phyloP scores from a whole-genome alignment of 2,888 invertebrate species.

The Blastobasis adustella region DNA sequence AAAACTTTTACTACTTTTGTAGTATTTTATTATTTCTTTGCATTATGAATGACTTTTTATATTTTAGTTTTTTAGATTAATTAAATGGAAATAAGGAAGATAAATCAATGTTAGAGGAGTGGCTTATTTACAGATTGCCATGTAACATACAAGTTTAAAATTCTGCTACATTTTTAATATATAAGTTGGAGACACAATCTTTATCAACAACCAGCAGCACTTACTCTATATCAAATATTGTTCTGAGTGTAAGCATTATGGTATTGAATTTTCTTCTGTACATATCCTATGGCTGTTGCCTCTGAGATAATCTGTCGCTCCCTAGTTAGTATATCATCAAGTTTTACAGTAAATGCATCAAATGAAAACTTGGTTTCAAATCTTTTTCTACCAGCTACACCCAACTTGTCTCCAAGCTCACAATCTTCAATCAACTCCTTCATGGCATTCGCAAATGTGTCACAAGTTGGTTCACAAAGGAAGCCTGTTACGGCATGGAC shows the following conservation, averaged over 20 bases:
- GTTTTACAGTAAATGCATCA: constrained; percentile 81
- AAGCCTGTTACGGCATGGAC: constrained; percentile 86
- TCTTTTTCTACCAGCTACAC: constrained; percentile 82
- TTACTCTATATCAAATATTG: constrained; percentile 69
- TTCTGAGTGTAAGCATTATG: constrained; percentile 52
- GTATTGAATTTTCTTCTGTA: constrained; percentile 58
- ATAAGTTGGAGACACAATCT: no score
- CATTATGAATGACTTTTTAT: no score
- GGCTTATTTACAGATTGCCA: no score
- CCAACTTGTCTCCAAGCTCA: constrained; percentile 78
- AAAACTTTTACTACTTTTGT: no score
- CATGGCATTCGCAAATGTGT: constrained; percentile 87
- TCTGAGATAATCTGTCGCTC: constrained; percentile 61
- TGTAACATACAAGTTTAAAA: no score
- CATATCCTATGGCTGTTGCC: constrained; percentile 50
- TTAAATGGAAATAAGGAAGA: no score
- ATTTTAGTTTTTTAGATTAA: no score
- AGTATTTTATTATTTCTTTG: no score
- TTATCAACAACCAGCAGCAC: constrained; percentile 26
- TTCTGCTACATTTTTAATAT: no score
- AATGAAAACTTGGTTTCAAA: constrained; percentile 90
- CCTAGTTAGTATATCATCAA: constrained; percentile 73
- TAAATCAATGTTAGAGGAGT: no score
- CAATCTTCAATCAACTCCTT: constrained; percentile 77
- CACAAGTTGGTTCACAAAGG: constrained; percentile 80